phyloP scores from a whole-genome alignment of 2,113 vertebrate genomes.

The Rhea pennata region DNA sequence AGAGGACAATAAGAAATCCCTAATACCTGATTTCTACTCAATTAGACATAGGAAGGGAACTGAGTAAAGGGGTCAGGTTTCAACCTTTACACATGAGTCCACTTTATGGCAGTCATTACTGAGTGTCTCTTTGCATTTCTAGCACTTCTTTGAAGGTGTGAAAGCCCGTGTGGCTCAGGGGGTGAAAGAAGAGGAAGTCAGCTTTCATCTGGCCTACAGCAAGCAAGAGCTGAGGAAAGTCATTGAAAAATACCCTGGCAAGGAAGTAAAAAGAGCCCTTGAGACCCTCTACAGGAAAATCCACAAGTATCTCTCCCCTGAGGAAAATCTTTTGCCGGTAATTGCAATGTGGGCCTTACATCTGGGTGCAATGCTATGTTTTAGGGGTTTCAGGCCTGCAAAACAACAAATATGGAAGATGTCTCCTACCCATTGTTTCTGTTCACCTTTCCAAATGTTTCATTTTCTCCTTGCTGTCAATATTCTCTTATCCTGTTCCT shows the following conservation, averaged over 20 bases:
- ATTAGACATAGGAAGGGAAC: neutral
- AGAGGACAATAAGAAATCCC: neutral
- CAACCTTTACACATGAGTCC: accelerated
- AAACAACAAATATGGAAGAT: neutral
- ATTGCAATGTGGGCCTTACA: neutral
- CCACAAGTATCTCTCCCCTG: slow-evolving; percentile 38
- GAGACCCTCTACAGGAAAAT: slow-evolving; percentile 59
- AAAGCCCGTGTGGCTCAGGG: slow-evolving; percentile 57
- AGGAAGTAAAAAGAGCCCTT: slow-evolving; percentile 51
- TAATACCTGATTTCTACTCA: neutral
- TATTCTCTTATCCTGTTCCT: neutral
- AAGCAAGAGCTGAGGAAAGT: slow-evolving; percentile 69
- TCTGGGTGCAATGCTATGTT: too few species aligned
- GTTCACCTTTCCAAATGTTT: neutral
- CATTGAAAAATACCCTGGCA: slow-evolving; percentile 46
- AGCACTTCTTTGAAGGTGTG: slow-evolving; percentile 67
- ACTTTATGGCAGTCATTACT: neutral
- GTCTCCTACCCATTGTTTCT: neutral
- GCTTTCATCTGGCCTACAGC: slow-evolving; percentile 70
- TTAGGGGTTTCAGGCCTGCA: neutral
- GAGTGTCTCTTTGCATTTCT: neutral
- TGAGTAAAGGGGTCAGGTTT: accelerated
- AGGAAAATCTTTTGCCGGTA: slow-evolving; percentile 58
- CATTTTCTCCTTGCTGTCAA: neutral
- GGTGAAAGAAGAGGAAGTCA: slow-evolving; percentile 64